Evolutionary conservation across 2,113 vertebrate genomes (phyloP).

Genomic region (Paraplagusia blochii): DNA sequence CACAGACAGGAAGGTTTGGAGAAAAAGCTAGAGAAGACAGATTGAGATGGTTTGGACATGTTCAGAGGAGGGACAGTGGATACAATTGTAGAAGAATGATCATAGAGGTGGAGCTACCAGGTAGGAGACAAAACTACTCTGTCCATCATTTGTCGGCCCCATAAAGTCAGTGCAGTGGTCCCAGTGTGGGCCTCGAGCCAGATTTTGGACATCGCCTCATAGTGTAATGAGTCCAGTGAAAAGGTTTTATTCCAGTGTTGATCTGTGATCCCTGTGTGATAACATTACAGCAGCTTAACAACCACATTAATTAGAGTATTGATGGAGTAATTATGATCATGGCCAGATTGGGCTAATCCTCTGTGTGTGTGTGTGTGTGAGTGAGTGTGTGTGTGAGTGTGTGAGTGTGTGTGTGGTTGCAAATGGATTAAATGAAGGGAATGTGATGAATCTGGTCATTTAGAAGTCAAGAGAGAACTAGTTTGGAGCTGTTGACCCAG

Average conservation of each 20-base stretch:
- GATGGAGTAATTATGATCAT: slow-evolving; percentile 68
- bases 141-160: no score
- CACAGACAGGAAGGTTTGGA: no score
- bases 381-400: not conserved
- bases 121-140: no score
- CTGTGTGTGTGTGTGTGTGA: not conserved
- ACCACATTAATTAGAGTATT: slow-evolving; percentile 70
- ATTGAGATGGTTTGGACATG: no score
- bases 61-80: no score
- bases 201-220: slow-evolving; percentile 35
- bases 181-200: slow-evolving; percentile 25
- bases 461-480: slow-evolving; percentile 9
- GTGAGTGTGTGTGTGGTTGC: not conserved
- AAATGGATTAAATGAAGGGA: not conserved
- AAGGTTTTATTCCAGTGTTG: slow-evolving; percentile 59
- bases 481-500: not conserved
- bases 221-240: no score
- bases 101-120: no score
- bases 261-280: slow-evolving; percentile 58
- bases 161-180: slow-evolving; percentile 1
- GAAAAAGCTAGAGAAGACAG: no score
- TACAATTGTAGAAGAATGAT: no score
- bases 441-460: slow-evolving; percentile 17
- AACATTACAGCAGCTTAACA: slow-evolving; percentile 67
- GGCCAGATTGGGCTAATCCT: slow-evolving; percentile 52